Evolutionary conservation across 2,113 vertebrate genomes (phyloP).

Genomic region (Halcyon senegalensis): DNA sequence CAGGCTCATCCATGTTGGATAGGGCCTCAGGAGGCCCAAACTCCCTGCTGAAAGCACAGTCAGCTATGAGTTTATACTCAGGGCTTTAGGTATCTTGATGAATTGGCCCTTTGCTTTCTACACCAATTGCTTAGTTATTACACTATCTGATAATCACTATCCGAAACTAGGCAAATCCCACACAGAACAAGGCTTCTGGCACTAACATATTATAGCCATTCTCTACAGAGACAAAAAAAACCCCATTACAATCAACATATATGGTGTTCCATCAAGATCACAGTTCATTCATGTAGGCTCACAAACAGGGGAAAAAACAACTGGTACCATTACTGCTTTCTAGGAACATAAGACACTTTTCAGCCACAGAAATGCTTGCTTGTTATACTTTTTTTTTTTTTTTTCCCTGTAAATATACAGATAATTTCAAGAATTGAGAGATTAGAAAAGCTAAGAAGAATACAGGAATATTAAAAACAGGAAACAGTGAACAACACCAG

Average conservation of each 20-base stretch:
- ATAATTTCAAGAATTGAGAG: background rate
- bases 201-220: background rate
- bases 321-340: background rate
- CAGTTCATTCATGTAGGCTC: background rate
- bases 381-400: background rate
- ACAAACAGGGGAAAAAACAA: background rate
- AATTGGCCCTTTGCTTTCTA: background rate
- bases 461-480: background rate
- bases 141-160: background rate
- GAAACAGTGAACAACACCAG: background rate
- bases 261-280: background rate
- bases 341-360: background rate
- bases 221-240: background rate
- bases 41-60: background rate
- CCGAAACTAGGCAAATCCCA: background rate
- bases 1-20: background rate
- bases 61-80: background rate
- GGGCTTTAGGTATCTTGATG: background rate
- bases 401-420: background rate
- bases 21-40: background rate
- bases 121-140: background rate
- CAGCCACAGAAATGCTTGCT: background rate
- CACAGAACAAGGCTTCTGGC: background rate
- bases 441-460: background rate
- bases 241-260: background rate